Evolutionary conservation across 1,140 invertebrate genomes (phyloP), one percentile per base, ranked within the genome.

Genomic region (Zelostemma sp.): DNA sequence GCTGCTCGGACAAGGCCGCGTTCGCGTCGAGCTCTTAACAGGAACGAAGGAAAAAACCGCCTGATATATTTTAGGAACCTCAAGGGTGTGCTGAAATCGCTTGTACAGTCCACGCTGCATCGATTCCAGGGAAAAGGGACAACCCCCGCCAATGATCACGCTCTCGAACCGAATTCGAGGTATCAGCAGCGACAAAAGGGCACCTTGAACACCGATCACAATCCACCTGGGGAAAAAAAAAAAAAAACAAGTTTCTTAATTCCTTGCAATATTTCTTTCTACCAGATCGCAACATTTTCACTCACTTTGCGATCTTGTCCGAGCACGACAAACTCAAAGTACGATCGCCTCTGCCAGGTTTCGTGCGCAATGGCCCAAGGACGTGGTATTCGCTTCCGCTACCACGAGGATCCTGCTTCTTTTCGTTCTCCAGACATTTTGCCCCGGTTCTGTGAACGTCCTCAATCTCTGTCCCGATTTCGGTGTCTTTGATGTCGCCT

Each of bases 271-370:
- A n/a, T n/a, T n/a, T n/a, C n/a, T n/a, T n/a, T n/a, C n/a, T n/a
- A n/a, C n/a, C n/a, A n/a, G n/a, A n/a, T n/a, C n/a, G n/a, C n/a
- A n/a, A 28, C 3, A 4, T 28, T 28, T 28, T 4, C 3, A 65
- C 72, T 72, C 69, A 84, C 82, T 83, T 85, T 5, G 94, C 90
- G 1, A 98, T 86, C 88, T 98, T 98, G 84, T 98, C 96, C 82
- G 95, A 97, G 82, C 96, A 98, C 0, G 94, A 97, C 63, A 97
- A 89, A 35, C 94, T 97, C 9, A 93, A 76, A 1, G 97, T 98
- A 40, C 91, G 91, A 80, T 96, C 92, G 0, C 97, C 97, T 77
- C 95, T 86, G 0, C 97, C 97, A 41, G 97, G 97, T 84, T 99
- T 98, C 1, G 91, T 97, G 47, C 96, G 87, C 6, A 97, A 87